A percentile compares a stretch with the other conserved stretches of the same genome.
Conservation (phyloP, 2,888 invertebrate species). For the Polia nebulosa region DNA sequence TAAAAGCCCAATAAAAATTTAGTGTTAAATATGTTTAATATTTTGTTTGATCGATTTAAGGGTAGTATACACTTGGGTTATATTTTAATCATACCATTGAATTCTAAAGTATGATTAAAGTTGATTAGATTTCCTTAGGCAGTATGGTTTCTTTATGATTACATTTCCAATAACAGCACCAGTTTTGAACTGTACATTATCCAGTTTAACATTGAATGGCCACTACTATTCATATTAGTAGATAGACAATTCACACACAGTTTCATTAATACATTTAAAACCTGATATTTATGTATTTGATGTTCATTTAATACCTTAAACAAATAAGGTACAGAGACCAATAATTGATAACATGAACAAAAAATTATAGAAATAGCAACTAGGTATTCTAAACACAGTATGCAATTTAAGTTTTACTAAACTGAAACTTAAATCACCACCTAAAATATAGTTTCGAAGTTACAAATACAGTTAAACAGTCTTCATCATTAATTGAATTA, state of each 20-base stretch:
- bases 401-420: neutral
- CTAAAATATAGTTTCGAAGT: neutral
- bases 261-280: too few relatives aligned
- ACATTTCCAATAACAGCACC: too few relatives aligned
- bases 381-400: neutral
- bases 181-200: too few relatives aligned
- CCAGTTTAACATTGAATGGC: too few relatives aligned
- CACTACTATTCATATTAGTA: too few relatives aligned
- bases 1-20: slow-evolving; percentile 15
- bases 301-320: too few relatives aligned
- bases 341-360: too few relatives aligned
- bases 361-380: neutral
- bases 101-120: neutral
- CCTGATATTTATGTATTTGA: too few relatives aligned
- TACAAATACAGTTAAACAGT: slow-evolving; percentile 21
- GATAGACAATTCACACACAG: too few relatives aligned
- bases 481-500: slow-evolving; percentile 36
- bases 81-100: neutral
- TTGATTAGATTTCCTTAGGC: too few relatives aligned
- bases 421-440: neutral
- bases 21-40: neutral
- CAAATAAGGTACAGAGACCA: too few relatives aligned
- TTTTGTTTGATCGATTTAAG: neutral
- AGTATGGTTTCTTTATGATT: too few relatives aligned
- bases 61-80: neutral